These are phyloP conservation scores for Indri indri DNA, from an alignment of 2,113 vertebrate species.

Conservation along the genomic window DNA sequence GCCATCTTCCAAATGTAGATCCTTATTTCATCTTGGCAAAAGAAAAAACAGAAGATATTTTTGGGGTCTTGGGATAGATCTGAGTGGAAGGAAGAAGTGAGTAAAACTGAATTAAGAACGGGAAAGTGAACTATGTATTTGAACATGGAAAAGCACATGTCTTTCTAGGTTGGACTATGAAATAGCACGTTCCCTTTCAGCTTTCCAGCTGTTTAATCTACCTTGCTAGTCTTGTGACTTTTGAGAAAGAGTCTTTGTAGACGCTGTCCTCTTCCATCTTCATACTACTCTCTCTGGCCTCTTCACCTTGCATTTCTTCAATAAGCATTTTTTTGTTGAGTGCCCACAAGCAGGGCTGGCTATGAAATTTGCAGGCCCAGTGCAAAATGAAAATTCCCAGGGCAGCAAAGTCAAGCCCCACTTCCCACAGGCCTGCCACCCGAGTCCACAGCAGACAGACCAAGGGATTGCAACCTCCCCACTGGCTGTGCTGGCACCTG, in stretches of 20 bases:
- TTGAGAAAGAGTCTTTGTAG: background rate
- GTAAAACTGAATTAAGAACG: background rate
- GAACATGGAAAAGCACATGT: background rate
- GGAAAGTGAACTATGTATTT: background rate
- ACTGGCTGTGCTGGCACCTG: background rate
- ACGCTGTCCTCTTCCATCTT: background rate
- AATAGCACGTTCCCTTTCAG: background rate
- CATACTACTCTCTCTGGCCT: background rate
- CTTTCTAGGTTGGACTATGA: background rate
- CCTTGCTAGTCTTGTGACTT: background rate
- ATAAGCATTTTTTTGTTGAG: background rate
- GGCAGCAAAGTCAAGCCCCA: background rate
- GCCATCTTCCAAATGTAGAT: constrained; percentile 23
- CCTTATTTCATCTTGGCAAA: constrained; percentile 30
- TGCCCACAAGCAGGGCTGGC: background rate
- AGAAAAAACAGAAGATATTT: background rate
- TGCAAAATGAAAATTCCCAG: background rate
- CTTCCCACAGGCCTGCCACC: background rate
- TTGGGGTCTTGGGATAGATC: background rate
- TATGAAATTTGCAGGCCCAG: background rate
- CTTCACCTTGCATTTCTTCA: background rate
- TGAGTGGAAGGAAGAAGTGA: background rate
- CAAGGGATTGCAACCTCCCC: background rate
- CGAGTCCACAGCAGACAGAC: background rate
- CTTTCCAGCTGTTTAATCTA: background rate